Base-by-base conservation (phyloP, 2,113 vertebrate species). In the Epinephelus cyanopodus region DNA sequence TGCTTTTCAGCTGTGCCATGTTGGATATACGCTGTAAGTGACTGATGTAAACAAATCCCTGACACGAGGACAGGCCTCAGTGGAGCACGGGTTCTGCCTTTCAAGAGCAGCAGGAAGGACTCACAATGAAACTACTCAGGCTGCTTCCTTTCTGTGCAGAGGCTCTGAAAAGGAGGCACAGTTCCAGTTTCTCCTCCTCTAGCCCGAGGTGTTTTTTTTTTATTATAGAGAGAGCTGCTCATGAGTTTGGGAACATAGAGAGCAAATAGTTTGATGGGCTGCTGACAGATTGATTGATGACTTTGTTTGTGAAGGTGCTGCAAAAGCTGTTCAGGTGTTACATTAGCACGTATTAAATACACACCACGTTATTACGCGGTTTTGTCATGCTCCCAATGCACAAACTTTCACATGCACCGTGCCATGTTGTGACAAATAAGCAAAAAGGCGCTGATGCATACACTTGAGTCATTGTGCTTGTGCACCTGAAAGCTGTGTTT, bases 401-500 rank as follows among this genome's bases (percentile, higher is more conserved):
- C 61, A 70, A 62, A 60, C 74, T 66, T 57, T 60, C 1, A 0
- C 45, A 10, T 69, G 61, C 72, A 74, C 19, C 0, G 11, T 54
- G 58, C 52, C 52, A 33, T 27, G 23, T 57, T 21, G 25, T 27
- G 17, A 50, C 52, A 70, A 74, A 60, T 14, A 21, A 68, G 47
- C 15, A 67, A 45, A 61, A 80, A 77, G 54, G 17, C n/a, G 5
- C 57, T 33, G 54, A 63, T 76, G 74, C 79, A 78, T 18, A 85
- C 74, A 64, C 78, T 73, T 8, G 4, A 75, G 85, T 82, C 74
- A 87, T 85, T 92, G 86, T 89, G 79, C 79, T 66, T 14, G 19
- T 81, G 88, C 90, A 90, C 89, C 88, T 93, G 85, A 83, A 88
- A 77, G 79, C 84, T 88, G 73, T 92, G 81, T 89, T 89, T 89